Conservation (phyloP, 2,888 invertebrate species). For the Drepanosiphum platanoidis region DNA sequence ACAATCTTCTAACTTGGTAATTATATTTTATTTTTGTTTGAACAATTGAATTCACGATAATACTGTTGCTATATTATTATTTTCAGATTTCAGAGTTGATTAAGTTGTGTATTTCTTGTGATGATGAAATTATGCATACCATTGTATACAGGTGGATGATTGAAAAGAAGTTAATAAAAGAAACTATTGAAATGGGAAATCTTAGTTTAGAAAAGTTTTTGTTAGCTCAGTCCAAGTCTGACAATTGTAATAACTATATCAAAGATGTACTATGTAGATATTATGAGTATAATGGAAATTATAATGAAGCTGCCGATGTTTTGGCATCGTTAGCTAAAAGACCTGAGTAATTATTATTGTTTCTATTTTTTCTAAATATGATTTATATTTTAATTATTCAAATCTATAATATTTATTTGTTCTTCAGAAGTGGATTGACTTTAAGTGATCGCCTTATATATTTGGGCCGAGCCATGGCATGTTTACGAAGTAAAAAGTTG, state of each 20-base stretch:
- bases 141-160: slow-evolving; percentile 94
- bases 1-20: slow-evolving; percentile 60
- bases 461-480: slow-evolving; percentile 92
- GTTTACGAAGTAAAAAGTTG: slow-evolving; percentile 82
- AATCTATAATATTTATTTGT: slow-evolving; percentile 25
- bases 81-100: slow-evolving; percentile 71
- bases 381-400: not conserved
- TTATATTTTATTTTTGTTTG: slow-evolving; percentile 5
- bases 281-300: slow-evolving; percentile 91
- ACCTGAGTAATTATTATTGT: slow-evolving; percentile 60
- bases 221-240: slow-evolving; percentile 43
- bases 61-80: slow-evolving; percentile 44
- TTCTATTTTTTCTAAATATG: slow-evolving; percentile 4
- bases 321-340: slow-evolving; percentile 86
- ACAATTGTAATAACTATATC: slow-evolving; percentile 69
- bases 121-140: slow-evolving; percentile 90
- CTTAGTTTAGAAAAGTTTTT: slow-evolving; percentile 83
- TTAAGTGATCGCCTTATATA: slow-evolving; percentile 87
- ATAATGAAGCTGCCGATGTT: slow-evolving; percentile 90
- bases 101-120: slow-evolving; percentile 68
- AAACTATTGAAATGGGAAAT: slow-evolving; percentile 75
- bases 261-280: slow-evolving; percentile 94
- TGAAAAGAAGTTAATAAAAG: slow-evolving; percentile 77
- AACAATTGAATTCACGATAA: not conserved
- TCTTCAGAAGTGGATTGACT: slow-evolving; percentile 76